These are phyloP conservation scores for Ciconia stormi DNA, from an alignment of 2,113 vertebrate genomes.

Conservation along the genomic window DNA sequence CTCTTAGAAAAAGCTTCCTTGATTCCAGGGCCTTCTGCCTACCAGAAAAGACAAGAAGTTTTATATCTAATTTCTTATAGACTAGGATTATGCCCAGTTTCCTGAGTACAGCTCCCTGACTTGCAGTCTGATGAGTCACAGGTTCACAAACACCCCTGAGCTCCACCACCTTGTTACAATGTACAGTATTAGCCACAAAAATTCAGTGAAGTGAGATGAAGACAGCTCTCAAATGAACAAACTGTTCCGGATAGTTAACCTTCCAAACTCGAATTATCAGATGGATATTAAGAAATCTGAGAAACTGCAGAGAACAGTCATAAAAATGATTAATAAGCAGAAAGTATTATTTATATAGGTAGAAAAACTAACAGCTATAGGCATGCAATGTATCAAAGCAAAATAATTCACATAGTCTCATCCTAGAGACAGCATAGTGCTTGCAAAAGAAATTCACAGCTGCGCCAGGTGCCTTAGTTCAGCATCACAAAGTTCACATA, in stretches of 20 bases:
- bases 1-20: neutral
- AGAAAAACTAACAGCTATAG: neutral
- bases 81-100: fast-evolving
- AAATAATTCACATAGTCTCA: neutral
- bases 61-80: neutral
- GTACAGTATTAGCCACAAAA: neutral
- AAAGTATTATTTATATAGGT: neutral
- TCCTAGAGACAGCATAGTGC: neutral
- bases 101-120: neutral
- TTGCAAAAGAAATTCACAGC: neutral
- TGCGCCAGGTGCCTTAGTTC: neutral
- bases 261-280: neutral
- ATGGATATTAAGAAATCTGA: neutral
- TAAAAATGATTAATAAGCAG: neutral
- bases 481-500: neutral
- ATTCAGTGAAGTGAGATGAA: fast-evolving
- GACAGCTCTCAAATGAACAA: neutral
- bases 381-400: fast-evolving
- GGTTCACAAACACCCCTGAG: neutral
- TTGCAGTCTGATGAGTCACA: neutral
- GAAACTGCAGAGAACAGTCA: neutral
- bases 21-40: neutral
- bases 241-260: neutral
- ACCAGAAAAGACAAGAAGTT: neutral
- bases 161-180: neutral